These are phyloP conservation scores for Erebia ligea DNA, from an alignment of 2,888 invertebrate genomes.

Conservation along the genomic window DNA sequence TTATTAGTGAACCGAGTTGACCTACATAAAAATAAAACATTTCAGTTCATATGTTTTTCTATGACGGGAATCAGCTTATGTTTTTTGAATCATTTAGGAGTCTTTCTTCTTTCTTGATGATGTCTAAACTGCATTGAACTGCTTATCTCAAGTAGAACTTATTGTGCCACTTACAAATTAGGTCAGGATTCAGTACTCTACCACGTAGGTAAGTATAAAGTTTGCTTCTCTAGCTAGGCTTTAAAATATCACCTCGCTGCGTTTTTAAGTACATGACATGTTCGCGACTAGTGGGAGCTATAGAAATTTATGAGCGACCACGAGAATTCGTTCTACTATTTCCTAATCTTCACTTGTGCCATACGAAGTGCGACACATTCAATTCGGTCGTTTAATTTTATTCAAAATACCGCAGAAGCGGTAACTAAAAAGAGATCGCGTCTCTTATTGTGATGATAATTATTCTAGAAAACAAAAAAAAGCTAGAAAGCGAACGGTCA, in stretches of 20 bases:
- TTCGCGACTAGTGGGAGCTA: conserved; percentile 6
- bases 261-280: conserved; percentile 3
- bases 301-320: conserved; percentile 10
- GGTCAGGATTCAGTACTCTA: neutral
- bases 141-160: no score
- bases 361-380: conserved; percentile 19
- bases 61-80: no score
- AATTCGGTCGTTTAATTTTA: conserved; percentile 63
- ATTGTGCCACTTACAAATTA: no score
- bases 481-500: conserved; percentile 77
- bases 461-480: conserved; percentile 79
- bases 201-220: neutral
- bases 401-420: conserved; percentile 81
- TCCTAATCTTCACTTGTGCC: conserved; percentile 60
- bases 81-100: no score
- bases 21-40: no score
- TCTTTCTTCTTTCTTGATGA: no score
- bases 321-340: conserved; percentile 54
- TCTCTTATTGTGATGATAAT: conserved; percentile 81
- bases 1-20: no score
- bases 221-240: neutral
- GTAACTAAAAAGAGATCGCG: conserved; percentile 78
- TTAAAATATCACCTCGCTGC: neutral
- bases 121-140: no score
- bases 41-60: no score